Percentiles rank a stretch among this genome's conserved stretches.
phyloP scores from a whole-genome alignment of 2,113 vertebrate species.

The rat (Rattus norvegicus) region DNA sequence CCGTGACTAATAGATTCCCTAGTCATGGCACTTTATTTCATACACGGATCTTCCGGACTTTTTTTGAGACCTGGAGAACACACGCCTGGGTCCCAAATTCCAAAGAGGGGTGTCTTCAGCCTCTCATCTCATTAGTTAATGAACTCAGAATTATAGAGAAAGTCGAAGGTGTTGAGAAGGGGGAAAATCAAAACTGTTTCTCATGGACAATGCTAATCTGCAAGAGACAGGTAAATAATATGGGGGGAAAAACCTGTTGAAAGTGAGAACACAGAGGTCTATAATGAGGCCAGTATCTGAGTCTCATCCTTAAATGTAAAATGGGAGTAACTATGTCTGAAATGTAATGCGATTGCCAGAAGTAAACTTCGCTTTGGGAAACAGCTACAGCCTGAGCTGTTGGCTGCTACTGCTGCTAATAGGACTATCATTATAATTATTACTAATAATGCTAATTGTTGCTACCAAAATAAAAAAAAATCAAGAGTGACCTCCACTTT shows the following conservation, averaged over 20 bases:
- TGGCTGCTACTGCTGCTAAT: neutral
- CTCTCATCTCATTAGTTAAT: neutral
- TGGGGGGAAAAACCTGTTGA: neutral
- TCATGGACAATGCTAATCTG: neutral
- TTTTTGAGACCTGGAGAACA: neutral
- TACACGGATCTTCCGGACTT: neutral
- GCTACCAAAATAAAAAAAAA: neutral
- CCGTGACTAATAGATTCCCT: neutral
- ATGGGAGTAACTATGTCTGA: neutral
- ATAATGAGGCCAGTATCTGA: neutral
- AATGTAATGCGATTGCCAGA: neutral
- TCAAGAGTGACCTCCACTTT: neutral
- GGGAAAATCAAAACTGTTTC: neutral
- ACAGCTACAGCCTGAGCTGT: neutral
- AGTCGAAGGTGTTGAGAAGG: neutral
- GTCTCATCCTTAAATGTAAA: neutral
- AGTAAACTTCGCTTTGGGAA: neutral
- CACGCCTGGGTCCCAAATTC: neutral
- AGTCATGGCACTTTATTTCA: neutral
- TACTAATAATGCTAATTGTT: neutral
- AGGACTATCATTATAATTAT: neutral
- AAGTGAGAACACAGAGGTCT: neutral
- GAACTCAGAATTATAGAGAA: neutral
- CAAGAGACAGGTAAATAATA: neutral
- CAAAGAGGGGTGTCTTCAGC: neutral